These are phyloP conservation scores for Drosophila nannoptera DNA, from an alignment of 1,140 invertebrate genomes.

Conservation along the genomic window DNA sequence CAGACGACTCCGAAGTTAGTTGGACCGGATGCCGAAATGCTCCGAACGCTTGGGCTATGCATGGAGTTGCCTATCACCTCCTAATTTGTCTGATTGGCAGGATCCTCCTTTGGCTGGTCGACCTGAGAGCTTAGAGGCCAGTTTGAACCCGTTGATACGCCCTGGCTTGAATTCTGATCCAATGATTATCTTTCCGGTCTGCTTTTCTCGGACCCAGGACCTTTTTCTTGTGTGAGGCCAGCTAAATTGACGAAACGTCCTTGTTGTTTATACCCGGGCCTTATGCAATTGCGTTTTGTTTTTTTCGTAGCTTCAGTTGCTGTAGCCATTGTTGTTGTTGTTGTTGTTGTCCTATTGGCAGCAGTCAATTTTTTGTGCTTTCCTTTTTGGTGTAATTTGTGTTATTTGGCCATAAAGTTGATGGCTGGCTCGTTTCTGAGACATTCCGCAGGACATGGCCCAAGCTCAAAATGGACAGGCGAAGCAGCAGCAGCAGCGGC, in stretches of 20 bases:
- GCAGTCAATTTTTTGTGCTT: constrained; percentile 43
- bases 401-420: constrained; percentile 74
- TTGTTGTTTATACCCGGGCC: constrained; percentile 24
- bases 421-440: constrained; percentile 71
- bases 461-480: constrained; percentile 27
- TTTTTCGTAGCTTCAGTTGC: neutral
- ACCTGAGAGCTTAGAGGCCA: no score
- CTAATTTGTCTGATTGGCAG: no score
- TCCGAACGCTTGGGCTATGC: no score
- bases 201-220: neutral
- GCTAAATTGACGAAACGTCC: constrained; percentile 51
- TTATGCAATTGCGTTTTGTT: constrained; percentile 3
- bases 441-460: constrained; percentile 74
- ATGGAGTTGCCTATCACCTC: no score
- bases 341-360: constrained; percentile 18
- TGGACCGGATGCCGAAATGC: no score
- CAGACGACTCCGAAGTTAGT: no score
- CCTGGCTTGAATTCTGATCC: neutral
- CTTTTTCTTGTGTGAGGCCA: constrained; percentile 21
- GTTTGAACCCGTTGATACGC: no score
- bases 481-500: constrained; percentile 14
- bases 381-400: constrained; percentile 62
- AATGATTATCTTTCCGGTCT: neutral
- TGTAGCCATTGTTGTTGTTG: neutral
- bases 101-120: neutral